Evolutionary conservation across 2,797 vertebrate species (phyloP).

Genomic region (Telmatherina bonti): DNA sequence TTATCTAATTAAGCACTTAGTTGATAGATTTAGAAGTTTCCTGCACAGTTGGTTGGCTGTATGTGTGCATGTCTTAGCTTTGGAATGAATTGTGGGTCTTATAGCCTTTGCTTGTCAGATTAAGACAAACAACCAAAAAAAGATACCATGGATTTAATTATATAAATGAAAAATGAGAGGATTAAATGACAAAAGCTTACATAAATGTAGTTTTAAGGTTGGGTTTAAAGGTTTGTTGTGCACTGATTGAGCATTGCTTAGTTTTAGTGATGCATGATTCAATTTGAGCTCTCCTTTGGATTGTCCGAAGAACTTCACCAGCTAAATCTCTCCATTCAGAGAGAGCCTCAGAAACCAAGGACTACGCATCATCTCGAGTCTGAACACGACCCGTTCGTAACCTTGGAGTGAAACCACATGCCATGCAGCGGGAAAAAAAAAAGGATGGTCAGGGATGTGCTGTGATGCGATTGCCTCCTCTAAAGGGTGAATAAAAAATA

Average conservation of each 20-base stretch:
- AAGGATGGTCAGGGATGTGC: slow-evolving; percentile 34
- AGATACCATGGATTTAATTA: no score
- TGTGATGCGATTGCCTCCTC: slow-evolving; percentile 28
- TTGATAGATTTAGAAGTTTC: background rate
- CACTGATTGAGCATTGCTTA: background rate
- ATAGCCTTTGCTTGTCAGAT: slow-evolving; percentile 8
- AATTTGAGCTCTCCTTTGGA: background rate
- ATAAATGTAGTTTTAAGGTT: background rate
- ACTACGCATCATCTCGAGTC: slow-evolving; percentile 47
- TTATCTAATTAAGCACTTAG: background rate
- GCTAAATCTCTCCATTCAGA: slow-evolving; percentile 17
- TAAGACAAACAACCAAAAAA: background rate
- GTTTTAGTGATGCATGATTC: background rate
- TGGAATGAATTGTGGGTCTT: background rate
- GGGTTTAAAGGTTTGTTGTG: slow-evolving; percentile 3
- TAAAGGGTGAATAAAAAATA: slow-evolving; percentile 43
- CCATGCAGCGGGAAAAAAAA: slow-evolving; percentile 26
- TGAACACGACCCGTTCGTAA: slow-evolving; percentile 36
- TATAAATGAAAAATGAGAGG: background rate
- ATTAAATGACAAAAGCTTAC: background rate
- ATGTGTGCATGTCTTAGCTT: background rate
- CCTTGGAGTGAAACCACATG: slow-evolving; percentile 52
- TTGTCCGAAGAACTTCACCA: background rate
- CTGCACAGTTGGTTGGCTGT: background rate
- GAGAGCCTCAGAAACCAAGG: slow-evolving; percentile 46